Evolutionary conservation across 2,888 invertebrate genomes (phyloP).

Genomic region (Dicycla oo): DNA sequence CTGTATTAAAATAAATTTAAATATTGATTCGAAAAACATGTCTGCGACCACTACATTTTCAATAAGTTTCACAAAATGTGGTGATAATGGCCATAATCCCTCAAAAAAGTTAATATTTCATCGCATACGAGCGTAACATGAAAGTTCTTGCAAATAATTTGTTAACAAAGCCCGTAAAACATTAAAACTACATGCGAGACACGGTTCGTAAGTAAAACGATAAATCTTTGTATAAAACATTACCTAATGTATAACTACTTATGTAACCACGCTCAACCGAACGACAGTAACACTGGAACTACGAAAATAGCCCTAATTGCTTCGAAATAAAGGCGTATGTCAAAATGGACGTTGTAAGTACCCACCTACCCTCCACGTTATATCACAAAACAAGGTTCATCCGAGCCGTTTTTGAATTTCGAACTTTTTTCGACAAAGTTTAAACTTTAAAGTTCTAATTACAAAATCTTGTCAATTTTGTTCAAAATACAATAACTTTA

Average conservation of each 20-base stretch:
- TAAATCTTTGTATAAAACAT: conserved; percentile 28
- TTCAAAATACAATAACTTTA: no score
- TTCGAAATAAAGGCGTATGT: neutral
- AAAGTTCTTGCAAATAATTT: conserved; percentile 30
- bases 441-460: no score
- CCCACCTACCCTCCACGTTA: no score
- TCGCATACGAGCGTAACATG: no score
- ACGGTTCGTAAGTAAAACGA: conserved; percentile 31
- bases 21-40: neutral
- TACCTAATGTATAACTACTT: conserved; percentile 4
- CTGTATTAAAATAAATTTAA: no score
- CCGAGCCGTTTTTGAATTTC: neutral
- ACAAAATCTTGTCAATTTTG: no score
- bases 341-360: neutral
- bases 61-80: neutral
- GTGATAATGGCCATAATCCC: neutral
- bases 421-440: no score
- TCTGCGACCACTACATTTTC: neutral
- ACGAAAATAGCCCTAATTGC: conserved; percentile 3
- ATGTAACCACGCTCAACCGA: conserved; percentile 4
- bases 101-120: neutral
- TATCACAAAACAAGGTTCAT: no score
- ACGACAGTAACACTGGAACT: no score
- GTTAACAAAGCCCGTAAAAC: neutral
- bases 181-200: conserved; percentile 27